A percentile compares a stretch with the other conserved stretches of the same genome.
Evolutionary conservation across 2,113 vertebrate genomes (phyloP).

Genomic region (Poecilia latipinna): DNA sequence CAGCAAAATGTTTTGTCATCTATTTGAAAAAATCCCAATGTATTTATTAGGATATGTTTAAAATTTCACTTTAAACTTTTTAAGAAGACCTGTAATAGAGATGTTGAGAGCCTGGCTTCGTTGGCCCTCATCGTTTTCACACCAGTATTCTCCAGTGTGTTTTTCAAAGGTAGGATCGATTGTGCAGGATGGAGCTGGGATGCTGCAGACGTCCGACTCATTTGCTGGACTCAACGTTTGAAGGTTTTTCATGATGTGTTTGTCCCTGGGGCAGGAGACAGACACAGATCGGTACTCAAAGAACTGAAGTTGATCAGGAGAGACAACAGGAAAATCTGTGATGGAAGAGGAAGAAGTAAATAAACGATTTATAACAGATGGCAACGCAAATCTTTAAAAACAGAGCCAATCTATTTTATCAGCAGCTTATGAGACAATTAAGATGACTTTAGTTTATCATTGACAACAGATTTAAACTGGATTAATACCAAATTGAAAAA

Average conservation of each 20-base stretch:
- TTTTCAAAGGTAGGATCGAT: accelerated
- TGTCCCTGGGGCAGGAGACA: too few relatives aligned
- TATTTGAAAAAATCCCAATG: too few relatives aligned
- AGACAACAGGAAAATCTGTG: background rate
- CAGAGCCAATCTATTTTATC: too few relatives aligned
- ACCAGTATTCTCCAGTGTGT: conserved; percentile 39
- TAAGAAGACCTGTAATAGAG: conserved; percentile 8
- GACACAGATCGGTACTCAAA: background rate
- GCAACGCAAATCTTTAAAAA: too few relatives aligned
- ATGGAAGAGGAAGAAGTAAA: too few relatives aligned
- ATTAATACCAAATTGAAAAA: background rate
- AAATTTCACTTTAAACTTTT: too few relatives aligned
- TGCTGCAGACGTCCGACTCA: accelerated
- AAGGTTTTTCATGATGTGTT: too few relatives aligned
- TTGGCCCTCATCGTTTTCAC: conserved; percentile 10
- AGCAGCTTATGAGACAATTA: too few relatives aligned
- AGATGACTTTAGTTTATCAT: background rate
- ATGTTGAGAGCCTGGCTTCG: background rate
- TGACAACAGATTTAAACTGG: background rate
- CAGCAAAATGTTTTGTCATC: too few relatives aligned
- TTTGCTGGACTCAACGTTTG: accelerated
- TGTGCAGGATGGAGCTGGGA: background rate
- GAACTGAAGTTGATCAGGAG: conserved; percentile 3
- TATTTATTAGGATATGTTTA: too few relatives aligned
- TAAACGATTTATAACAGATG: too few relatives aligned